A percentile compares a stretch with the other conserved stretches of the same genome.
Evolutionary conservation across 1,140 invertebrate genomes (phyloP).

Genomic region (Drosophila gunungcola): DNA sequence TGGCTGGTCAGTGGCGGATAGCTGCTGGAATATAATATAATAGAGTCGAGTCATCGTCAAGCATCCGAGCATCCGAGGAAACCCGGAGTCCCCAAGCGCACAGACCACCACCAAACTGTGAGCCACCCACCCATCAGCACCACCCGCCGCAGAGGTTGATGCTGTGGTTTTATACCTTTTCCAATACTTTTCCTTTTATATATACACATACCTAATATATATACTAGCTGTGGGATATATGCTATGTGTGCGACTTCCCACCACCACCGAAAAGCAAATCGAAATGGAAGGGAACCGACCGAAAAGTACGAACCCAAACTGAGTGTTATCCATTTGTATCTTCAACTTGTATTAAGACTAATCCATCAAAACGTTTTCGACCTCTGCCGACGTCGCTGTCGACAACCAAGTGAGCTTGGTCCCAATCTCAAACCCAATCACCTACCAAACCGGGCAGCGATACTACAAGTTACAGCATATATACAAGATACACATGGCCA

Average conservation of each 20-base stretch:
- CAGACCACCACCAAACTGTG: constrained; percentile 10
- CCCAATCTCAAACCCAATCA: constrained; percentile 37
- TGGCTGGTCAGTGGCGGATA: constrained; percentile 67
- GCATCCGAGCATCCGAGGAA: constrained; percentile 39
- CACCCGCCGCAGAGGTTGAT: constrained; percentile 35
- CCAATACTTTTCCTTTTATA: constrained; percentile 62
- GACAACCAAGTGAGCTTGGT: constrained; percentile 44
- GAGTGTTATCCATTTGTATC: constrained; percentile 69
- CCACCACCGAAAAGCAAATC: constrained; percentile 62
- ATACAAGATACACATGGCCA: constrained; percentile 49
- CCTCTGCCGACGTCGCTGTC: constrained; percentile 22
- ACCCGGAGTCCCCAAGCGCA: constrained; percentile 36
- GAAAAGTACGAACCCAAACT: constrained; percentile 44
- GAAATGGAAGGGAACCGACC: constrained; percentile 36
- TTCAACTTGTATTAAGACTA: constrained; percentile 69
- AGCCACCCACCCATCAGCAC: constrained; percentile 19
- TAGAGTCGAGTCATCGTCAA: constrained; percentile 76
- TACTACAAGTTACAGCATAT: constrained; percentile 68
- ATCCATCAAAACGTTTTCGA: constrained; percentile 77
- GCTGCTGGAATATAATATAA: constrained; percentile 75
- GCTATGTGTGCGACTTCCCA: constrained; percentile 54
- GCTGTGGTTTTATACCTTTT: constrained; percentile 76
- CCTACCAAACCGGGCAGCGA: constrained; percentile 53
- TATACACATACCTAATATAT: constrained; percentile 35
- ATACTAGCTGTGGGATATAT: constrained; percentile 28